Base-by-base conservation (phyloP, 2,888 invertebrate genomes). In the Lithophane ornitopus region DNA sequence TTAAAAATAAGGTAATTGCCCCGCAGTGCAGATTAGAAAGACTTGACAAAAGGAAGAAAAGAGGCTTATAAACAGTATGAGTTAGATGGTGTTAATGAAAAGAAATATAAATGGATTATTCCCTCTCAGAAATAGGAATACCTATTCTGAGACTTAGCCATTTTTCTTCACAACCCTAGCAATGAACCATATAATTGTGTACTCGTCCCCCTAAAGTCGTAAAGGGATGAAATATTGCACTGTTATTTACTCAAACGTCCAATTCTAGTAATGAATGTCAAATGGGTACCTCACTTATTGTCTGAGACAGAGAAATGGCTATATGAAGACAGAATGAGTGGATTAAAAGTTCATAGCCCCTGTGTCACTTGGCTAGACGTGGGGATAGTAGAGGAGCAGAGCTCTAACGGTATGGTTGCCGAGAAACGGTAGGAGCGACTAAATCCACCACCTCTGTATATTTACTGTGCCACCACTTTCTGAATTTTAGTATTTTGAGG, bases 201-300 rank as follows among this genome's bases (percentile, higher is more conserved):
- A 73, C 54, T 56, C 73, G 49, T 28, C 54, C 67, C 71, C 81
- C 61, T 56, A 12, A 52, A 59, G 63, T 82, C 85, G 62, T 82
- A 74, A 76, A 85, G 70, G 46, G 34, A 65, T 81, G 68, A 82
- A 82, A 79, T 82, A 81, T 76, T 46, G 71, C 80, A 56, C 68
- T 61, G 44, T 76, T 67, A 75, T 82, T 83, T 59, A 77, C 70
- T 76, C 56, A 54, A 74, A 74, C 80, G 78, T 79, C 66, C 76
- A 71, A 69, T 82, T 74, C 52, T 69, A 59, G 77, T 66, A 67
- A 76, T 77, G 67, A 73, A 82, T 63, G 59, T 70, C 82, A 59
- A 77, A 81, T 70, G 59, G 26, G 54, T 81, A 52, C 46, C 12
- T 34, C 56, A 22, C 65, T 67, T 68, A 79, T 34, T 34, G 75